Conservation (phyloP, 2,113 vertebrate genomes). For the Gymnogyps californianus region DNA sequence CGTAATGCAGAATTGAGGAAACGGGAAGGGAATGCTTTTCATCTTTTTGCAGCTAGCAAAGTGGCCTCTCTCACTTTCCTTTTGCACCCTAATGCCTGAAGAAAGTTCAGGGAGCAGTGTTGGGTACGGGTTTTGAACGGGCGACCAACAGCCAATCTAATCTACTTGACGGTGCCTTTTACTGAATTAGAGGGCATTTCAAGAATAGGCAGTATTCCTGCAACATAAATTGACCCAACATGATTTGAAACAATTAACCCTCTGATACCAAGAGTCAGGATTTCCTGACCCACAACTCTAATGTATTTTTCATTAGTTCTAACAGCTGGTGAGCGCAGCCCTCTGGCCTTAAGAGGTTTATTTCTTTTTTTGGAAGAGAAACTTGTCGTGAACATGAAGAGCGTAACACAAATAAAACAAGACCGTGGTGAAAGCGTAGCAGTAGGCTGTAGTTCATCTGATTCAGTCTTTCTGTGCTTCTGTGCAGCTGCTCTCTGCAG, state of each 20-base stretch:
- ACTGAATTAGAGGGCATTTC: constrained; percentile 54
- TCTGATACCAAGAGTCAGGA: constrained; percentile 64
- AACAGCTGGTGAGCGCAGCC: constrained; percentile 62
- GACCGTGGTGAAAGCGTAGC: neutral
- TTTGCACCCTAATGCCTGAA: neutral
- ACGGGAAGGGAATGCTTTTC: neutral
- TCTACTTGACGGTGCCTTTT: neutral
- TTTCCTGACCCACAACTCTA: constrained; percentile 66
- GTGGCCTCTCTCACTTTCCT: neutral
- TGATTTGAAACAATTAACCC: constrained; percentile 71
- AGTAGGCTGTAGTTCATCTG: neutral
- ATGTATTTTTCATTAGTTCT: constrained; percentile 70
- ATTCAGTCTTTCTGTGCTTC: neutral
- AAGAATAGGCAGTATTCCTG: constrained; percentile 50
- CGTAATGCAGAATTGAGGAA: neutral
- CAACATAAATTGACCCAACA: constrained; percentile 52
- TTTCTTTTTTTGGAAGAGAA: constrained; percentile 31
- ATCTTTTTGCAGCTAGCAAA: neutral
- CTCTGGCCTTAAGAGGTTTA: constrained; percentile 62
- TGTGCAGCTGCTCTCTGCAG: neutral
- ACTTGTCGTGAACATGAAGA: neutral
- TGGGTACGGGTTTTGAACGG: neutral
- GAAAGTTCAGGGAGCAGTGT: neutral
- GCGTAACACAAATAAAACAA: neutral
- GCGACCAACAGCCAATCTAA: neutral